Evolutionary conservation across 2,113 vertebrate genomes (phyloP).

Genomic region (Petrocephalus zakoni): DNA sequence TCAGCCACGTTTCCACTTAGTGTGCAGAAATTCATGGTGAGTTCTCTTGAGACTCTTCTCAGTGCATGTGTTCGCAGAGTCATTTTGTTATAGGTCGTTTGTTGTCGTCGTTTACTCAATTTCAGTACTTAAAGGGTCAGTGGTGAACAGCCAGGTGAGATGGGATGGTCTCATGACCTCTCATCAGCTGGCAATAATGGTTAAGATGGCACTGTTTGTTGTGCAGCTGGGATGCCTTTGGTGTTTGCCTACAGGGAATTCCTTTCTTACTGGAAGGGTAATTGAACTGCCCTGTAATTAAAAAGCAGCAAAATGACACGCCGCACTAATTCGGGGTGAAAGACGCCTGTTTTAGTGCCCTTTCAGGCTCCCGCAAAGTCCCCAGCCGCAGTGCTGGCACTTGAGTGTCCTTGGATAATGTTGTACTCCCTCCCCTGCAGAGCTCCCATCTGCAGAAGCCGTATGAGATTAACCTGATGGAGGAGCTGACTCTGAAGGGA

Average conservation of each 20-base stretch:
- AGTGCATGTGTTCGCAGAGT: neutral
- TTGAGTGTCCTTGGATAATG: neutral
- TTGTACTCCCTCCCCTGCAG: slow-evolving; percentile 50
- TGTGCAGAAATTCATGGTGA: slow-evolving; percentile 98
- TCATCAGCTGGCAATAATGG: neutral
- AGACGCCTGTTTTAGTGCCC: neutral
- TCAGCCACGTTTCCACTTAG: slow-evolving; percentile 97
- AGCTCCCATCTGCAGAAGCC: slow-evolving; percentile 94
- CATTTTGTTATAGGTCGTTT: neutral
- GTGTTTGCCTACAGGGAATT: neutral
- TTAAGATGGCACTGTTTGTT: neutral
- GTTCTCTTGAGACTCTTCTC: slow-evolving; percentile 21
- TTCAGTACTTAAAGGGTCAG: neutral
- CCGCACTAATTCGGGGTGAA: neutral
- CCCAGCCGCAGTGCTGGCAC: neutral
- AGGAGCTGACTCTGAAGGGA: slow-evolving; percentile 97
- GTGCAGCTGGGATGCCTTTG: neutral
- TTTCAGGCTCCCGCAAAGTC: neutral
- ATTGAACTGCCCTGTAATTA: neutral
- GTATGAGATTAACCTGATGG: slow-evolving; percentile 99
- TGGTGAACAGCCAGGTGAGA: neutral
- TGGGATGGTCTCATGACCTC: neutral
- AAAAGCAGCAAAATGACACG: neutral
- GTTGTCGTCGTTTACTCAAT: neutral
- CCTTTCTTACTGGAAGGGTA: neutral